Evolutionary conservation across 2,113 vertebrate genomes (phyloP).

Genomic region (Oxyura jamaicensis): DNA sequence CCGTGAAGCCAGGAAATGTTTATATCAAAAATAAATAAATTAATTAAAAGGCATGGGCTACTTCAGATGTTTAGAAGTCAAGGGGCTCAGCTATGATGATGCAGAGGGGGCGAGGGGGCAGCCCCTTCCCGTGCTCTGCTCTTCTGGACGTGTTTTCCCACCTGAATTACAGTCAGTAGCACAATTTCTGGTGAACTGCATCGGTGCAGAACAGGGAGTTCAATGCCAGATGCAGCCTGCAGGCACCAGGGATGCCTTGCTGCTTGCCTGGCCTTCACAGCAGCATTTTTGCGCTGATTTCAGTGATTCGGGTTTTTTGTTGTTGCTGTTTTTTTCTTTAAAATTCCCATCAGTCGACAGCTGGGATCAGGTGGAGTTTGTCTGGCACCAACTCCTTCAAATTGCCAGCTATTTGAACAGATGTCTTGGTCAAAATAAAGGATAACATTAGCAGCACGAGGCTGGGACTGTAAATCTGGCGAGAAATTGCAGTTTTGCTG

Average conservation of each 20-base stretch:
- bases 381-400: neutral
- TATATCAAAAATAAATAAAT: neutral
- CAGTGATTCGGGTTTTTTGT: neutral
- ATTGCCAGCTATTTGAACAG: neutral
- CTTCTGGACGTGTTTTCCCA: neutral
- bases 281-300: neutral
- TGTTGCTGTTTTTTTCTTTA: neutral
- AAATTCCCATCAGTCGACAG: neutral
- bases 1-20: neutral
- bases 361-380: neutral
- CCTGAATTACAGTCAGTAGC: neutral
- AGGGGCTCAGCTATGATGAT: neutral
- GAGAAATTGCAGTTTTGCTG: neutral
- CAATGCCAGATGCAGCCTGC: too few relatives aligned
- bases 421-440: neutral
- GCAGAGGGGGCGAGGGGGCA: neutral
- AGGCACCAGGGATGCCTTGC: neutral
- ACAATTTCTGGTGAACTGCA: neutral
- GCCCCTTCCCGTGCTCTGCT: neutral
- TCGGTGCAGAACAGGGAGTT: rapidly evolving
- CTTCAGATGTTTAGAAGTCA: neutral
- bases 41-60: neutral
- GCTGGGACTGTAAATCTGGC: neutral
- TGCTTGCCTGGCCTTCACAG: neutral
- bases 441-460: neutral